Conservation (phyloP, 2,113 vertebrate species). For the Gobiocypris rarus region DNA sequence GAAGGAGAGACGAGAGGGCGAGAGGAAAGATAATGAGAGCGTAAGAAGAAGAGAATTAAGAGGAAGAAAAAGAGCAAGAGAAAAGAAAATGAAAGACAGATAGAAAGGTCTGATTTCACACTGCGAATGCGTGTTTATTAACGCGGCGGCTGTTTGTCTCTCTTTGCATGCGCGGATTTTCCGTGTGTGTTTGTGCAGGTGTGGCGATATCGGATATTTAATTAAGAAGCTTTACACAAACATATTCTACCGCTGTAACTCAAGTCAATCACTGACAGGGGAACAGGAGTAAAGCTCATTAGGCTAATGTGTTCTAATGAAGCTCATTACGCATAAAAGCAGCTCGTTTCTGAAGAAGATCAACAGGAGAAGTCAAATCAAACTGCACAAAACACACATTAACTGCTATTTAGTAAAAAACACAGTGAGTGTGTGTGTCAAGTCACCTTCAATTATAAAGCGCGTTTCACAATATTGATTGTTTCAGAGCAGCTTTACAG, state of each 20-base stretch:
- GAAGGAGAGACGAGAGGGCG: conserved; percentile 31
- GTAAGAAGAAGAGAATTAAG: neutral
- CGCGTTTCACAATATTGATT: no score
- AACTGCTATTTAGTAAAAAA: neutral
- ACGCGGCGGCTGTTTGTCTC: neutral
- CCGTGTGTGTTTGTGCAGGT: conserved; percentile 1
- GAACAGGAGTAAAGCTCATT: conserved; percentile 46
- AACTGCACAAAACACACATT: neutral
- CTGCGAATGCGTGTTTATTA: neutral
- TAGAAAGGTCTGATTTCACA: neutral
- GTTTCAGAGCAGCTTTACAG: no score
- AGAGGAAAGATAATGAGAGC: neutral
- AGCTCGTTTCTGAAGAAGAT: conserved; percentile 32
- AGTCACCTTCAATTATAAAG: no score
- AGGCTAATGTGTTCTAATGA: conserved; percentile 50
- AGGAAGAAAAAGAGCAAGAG: neutral
- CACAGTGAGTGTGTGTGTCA: no score
- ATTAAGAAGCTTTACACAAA: conserved; percentile 36
- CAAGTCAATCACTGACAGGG: conserved; percentile 28
- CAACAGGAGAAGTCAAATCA: neutral
- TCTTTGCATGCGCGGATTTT: neutral
- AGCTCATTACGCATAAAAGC: conserved; percentile 43
- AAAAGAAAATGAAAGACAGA: neutral
- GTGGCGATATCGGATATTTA: conserved; percentile 18
- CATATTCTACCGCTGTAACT: neutral